phyloP scores from a whole-genome alignment of 2,797 vertebrate species.

The Pogonophryne albipinna region DNA sequence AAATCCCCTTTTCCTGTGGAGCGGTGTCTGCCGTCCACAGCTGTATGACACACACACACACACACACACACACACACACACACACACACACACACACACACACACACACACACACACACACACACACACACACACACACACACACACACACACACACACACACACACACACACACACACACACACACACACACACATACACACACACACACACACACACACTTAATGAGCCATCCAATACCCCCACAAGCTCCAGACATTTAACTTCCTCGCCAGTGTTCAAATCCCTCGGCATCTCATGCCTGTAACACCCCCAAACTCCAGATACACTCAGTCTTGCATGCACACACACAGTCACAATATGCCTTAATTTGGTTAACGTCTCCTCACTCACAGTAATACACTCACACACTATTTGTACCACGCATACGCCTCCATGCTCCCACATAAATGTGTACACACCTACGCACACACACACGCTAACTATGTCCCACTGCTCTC shows the following conservation, averaged over 20 bases:
- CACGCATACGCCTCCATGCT: conserved; percentile 38
- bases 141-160: conserved; percentile 21
- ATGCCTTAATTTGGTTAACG: conserved; percentile 45
- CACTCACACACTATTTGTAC: conserved; percentile 38
- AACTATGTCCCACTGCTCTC: conserved; percentile 64
- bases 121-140: conserved; percentile 26
- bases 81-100: conserved; percentile 8
- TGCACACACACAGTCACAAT: conserved; percentile 19
- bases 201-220: conserved; percentile 2
- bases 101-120: conserved; percentile 37
- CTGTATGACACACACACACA: conserved; percentile 45
- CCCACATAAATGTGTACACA: conserved; percentile 70
- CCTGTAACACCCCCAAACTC: conserved; percentile 49
- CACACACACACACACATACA: conserved; percentile 41
- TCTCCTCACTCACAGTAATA: conserved; percentile 48
- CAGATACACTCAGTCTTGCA: conserved; percentile 32
- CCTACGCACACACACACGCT: conserved; percentile 58
- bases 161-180: conserved; percentile 32
- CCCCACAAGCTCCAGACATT: conserved; percentile 60
- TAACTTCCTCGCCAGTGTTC: conserved; percentile 50
- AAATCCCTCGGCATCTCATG: conserved; percentile 57
- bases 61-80: conserved; percentile 37
- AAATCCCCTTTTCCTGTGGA: conserved; percentile 61
- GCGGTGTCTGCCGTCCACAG: conserved; percentile 48
- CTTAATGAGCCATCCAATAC: conserved; percentile 77